Evolutionary conservation across 2,797 vertebrate genomes (phyloP).

Genomic region (Thripadectes ignobilis): DNA sequence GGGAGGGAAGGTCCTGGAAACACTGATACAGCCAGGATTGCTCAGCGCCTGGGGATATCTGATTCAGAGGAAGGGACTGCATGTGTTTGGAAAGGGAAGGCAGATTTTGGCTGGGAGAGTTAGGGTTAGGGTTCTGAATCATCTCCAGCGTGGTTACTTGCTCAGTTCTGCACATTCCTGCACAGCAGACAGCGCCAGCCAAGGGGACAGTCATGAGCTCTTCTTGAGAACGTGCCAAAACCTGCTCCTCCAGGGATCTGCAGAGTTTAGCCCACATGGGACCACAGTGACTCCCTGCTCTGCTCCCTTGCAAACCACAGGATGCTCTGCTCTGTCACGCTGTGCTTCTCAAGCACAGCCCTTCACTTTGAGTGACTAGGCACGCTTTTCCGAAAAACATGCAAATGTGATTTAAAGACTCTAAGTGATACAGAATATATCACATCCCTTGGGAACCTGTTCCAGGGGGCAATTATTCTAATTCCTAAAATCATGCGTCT

Average conservation of each 20-base stretch:
- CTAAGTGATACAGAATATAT: constrained; percentile 61
- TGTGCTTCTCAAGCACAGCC: not conserved
- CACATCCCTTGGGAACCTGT: constrained; percentile 49
- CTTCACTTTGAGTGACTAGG: not conserved
- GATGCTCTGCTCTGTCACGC: not conserved
- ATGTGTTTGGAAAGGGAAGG: not conserved
- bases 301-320: not conserved
- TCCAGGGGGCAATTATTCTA: constrained; percentile 67
- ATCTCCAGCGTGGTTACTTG: not conserved
- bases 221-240: not conserved
- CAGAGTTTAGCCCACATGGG: not conserved
- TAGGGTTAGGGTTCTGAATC: constrained; percentile 34
- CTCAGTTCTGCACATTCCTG: not conserved
- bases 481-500: constrained; percentile 59
- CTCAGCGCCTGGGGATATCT: constrained; percentile 60
- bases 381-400: constrained; percentile 25
- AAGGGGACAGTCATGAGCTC: not conserved
- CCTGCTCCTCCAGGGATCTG: not conserved
- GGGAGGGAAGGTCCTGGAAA: constrained; percentile 66
- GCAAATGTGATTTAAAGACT: constrained; percentile 67
- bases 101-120: not conserved
- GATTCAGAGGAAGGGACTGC: constrained; percentile 37
- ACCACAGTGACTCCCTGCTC: rapidly evolving
- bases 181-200: rapidly evolving
- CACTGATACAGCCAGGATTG: constrained; percentile 64